Base-by-base conservation (phyloP, 2,113 vertebrate species). In the Ophiodon elongatus region DNA sequence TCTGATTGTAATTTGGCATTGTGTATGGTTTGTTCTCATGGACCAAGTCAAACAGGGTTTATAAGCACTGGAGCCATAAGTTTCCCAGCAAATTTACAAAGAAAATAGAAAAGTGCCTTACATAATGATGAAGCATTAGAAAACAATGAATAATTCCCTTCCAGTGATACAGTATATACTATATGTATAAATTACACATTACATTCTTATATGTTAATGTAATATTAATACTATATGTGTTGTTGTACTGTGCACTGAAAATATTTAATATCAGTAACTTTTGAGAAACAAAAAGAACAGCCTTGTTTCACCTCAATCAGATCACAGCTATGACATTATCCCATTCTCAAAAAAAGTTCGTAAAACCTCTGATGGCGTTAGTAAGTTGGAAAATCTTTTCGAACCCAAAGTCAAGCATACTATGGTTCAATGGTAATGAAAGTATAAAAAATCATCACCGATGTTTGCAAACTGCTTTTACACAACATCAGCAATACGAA, bases 381-480 rank as follows among this genome's bases (percentile, higher is more conserved):
- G 3, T 17, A 27, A 68, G 9, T 52, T 84, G 41, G 52, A 67
- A 79, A 67, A 35, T 60, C 1, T 1, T 67, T 73, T 60, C 27
- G 1, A 60, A 25, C 31, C 59, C 9, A 60, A 73, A 65, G 67
- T 23, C 56, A 66, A 74, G 47, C 25, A 73, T 21, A 2, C n/a
- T 54, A 77, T n/a, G n/a, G 60, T 76, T 76, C 41, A 69, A 35
- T 15, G 56, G 25, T 31, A 39, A n/a, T 31, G 39, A 23, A 67
- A 67, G 35, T 29, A 52, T 41, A 31, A 29, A 64, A 56, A 43
- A 47, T 33, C 13, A 13, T 67, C 21, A 66, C 50, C 23, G n/a
- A 45, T 73, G 70, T 80, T 66, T 73, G 69, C 15, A 57, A 71
- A 68, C 21, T 7, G 4, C 50, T 63, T 41, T 15, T 21, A 25